Evolutionary conservation across 1,140 invertebrate genomes (phyloP), one percentile per base, ranked within the genome.

Genomic region (Pectinophora gossypiella): DNA sequence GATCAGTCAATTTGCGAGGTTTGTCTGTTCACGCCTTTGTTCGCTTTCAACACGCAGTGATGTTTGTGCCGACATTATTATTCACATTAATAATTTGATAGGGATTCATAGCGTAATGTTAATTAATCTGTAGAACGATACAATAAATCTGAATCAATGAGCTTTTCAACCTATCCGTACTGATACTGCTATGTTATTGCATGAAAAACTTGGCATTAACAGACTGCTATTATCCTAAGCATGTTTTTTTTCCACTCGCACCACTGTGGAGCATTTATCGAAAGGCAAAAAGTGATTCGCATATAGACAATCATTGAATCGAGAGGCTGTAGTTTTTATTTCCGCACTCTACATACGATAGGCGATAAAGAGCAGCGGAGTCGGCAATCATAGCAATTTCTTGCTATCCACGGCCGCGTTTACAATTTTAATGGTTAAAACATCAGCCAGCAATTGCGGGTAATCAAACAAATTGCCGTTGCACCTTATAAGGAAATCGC

Each of bases 381-480:
- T 49, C 47, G 47, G 64, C 70, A 75, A 71, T 73, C 66, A 67
- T 73, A 75, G 61, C 62, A 64, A 71, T 77, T 72, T 75, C 68
- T 77, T 76, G 64, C 55, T 64, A 59, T 59, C 51, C 50, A 61
- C 64, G 54, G 52, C 62, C 50, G 64, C 68, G 67, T 72, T 77
- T 77, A 70, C 65, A 68, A 73, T 70, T 64, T 76, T 68, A 76
- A 75, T 76, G 72, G 68, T 71, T 78, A 68, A 74, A 77, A 76
- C 73, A 82, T 81, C 72, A 68, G 69, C 61, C 68, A 56, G 65
- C 70, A 72, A 79, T 80, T 77, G 72, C 68, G 56, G 59, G 71
- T 60, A 76, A 72, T 81, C 67, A 74, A 78, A 84, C 71, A 79
- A 84, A 84, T 84, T 84, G 72, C 69, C 68, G 68, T 72, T 70